These are phyloP conservation scores for Theodoxus fluviatilis DNA, from an alignment of 2,888 invertebrate species.

Conservation along the genomic window DNA sequence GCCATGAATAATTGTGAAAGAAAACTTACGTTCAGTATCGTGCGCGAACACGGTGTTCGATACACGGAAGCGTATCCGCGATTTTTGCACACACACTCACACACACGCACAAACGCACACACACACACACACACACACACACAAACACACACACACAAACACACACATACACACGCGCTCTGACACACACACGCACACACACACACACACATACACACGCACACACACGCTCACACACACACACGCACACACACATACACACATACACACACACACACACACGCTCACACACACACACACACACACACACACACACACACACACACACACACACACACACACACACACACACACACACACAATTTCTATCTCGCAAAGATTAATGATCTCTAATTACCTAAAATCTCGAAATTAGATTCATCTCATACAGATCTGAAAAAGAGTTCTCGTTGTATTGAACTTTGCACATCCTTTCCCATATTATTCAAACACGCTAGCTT, in stretches of 20 bases:
- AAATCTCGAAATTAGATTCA: too few relatives aligned
- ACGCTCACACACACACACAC: neutral
- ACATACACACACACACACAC: neutral
- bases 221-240: neutral
- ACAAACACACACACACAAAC: neutral
- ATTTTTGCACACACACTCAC: neutral
- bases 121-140: neutral
- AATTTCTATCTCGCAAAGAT: too few relatives aligned
- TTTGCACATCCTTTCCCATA: too few relatives aligned
- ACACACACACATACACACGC: neutral
- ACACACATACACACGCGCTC: neutral
- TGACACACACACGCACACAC: neutral
- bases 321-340: conserved; percentile 16
- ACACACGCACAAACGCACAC: neutral
- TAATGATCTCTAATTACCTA: too few relatives aligned
- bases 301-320: neutral
- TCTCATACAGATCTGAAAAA: too few relatives aligned
- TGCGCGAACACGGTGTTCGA: too few relatives aligned
- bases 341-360: conserved; percentile 19
- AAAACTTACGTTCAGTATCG: too few relatives aligned
- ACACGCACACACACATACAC: neutral
- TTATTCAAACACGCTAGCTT: too few relatives aligned
- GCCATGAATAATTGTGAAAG: too few relatives aligned
- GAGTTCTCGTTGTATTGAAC: too few relatives aligned
- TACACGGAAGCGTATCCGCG: too few relatives aligned